Percentiles rank a stretch among this genome's conserved stretches.
Evolutionary conservation across 2,888 invertebrate genomes (phyloP).

Genomic region (Himalopsyche anomala): DNA sequence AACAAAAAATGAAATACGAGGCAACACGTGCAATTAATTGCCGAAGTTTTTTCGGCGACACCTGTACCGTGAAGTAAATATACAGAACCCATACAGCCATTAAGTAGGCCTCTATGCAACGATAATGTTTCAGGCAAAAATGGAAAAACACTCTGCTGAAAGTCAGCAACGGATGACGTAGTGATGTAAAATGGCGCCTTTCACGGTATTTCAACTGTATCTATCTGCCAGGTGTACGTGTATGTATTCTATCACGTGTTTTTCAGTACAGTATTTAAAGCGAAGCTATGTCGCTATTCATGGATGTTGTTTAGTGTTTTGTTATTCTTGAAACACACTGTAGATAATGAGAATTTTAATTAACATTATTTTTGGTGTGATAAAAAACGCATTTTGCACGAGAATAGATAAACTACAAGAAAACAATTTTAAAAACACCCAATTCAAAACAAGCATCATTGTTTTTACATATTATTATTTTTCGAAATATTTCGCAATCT

Average conservation of each 20-base stretch:
- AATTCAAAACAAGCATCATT: no score
- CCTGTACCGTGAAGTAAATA: conserved; percentile 28
- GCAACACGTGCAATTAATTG: conserved; percentile 24
- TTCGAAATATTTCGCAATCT: no score
- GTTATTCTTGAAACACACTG: not conserved
- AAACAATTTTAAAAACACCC: no score
- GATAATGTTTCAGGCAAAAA: conserved; percentile 62
- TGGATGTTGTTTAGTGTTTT: not conserved
- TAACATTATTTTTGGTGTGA: not conserved
- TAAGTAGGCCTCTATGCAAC: conserved; percentile 60
- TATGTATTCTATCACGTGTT: not conserved
- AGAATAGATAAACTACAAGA: no score
- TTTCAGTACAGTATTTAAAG: not conserved
- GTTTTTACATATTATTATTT: no score
- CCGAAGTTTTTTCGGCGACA: conserved; percentile 11
- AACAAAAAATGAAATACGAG: not conserved
- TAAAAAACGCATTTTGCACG: no score
- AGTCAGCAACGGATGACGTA: not conserved
- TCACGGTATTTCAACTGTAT: not conserved
- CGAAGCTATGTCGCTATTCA: not conserved
- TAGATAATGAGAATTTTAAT: not conserved
- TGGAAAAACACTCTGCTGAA: conserved; percentile 54
- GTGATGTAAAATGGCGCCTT: conserved; percentile 3
- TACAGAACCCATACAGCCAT: conserved; percentile 35
- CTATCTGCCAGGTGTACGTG: not conserved